Conservation (phyloP, 2,888 invertebrate genomes). For the Abrostola tripartita region DNA sequence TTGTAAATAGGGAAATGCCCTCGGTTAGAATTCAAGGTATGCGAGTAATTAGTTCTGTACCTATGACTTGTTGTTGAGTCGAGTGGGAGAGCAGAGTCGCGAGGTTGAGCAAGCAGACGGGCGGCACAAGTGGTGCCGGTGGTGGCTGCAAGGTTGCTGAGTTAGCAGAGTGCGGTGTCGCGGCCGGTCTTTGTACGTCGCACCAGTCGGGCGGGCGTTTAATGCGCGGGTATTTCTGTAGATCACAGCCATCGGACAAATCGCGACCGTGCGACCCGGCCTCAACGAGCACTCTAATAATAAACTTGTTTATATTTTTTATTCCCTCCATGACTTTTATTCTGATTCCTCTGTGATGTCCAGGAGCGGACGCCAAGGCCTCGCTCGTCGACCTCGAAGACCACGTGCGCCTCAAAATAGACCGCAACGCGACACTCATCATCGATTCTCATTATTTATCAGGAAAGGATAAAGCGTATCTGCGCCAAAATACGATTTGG, state of each 20-base stretch:
- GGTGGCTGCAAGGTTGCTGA: slow-evolving; percentile 70
- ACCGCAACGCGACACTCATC: slow-evolving; percentile 69
- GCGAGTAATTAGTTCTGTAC: slow-evolving; percentile 52
- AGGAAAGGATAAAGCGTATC: slow-evolving; percentile 60
- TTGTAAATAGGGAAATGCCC: slow-evolving; percentile 30
- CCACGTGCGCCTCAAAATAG: slow-evolving; percentile 86
- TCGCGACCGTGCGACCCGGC: slow-evolving; percentile 87
- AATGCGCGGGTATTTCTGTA: slow-evolving; percentile 86
- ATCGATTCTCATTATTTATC: slow-evolving; percentile 65
- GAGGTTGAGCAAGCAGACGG: slow-evolving; percentile 34
- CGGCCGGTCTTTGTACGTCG: slow-evolving; percentile 75
- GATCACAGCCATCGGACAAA: slow-evolving; percentile 86
- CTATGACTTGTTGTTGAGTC: slow-evolving; percentile 45
- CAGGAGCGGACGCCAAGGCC: slow-evolving; percentile 62
- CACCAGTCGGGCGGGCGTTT: slow-evolving; percentile 72
- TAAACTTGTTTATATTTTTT: slow-evolving; percentile 88
- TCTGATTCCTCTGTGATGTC: slow-evolving; percentile 69
- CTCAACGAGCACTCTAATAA: slow-evolving; percentile 86
- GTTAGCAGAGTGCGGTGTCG: slow-evolving; percentile 71
- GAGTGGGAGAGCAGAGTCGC: slow-evolving; percentile 43
- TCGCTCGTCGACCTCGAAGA: slow-evolving; percentile 74
- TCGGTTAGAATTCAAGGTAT: slow-evolving; percentile 40
- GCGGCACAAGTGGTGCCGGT: slow-evolving; percentile 49
- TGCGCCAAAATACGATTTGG: slow-evolving; percentile 75
- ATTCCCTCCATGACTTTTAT: slow-evolving; percentile 79